Evolutionary conservation across 1,140 invertebrate species (phyloP), one percentile per base, ranked within the genome.

Genomic region (Archegozetes longisetosus): DNA sequence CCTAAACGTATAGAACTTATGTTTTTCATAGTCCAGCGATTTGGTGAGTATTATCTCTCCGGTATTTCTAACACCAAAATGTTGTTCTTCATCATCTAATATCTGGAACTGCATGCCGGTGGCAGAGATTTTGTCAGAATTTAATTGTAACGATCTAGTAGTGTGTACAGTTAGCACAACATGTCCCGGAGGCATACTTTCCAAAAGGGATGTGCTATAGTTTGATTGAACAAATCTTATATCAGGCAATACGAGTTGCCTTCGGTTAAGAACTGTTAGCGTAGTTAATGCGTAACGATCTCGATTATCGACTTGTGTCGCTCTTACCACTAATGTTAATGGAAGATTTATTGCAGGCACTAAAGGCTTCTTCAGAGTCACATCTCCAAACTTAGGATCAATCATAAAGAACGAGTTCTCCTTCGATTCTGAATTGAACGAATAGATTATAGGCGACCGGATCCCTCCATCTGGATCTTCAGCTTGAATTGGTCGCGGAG

Each of bases 211-310:
- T 52, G 82, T 79, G 22, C 78, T 71, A 71, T 85, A 90, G 56
- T 80, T 78, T 50, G 79, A 77, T 62, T 84, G 80, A n/a, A 84
- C 72, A 71, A 91, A 93, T 60, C 75, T 74, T 3, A 79, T 64
- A 73, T 77, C 53, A 74, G 61, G 73, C 65, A 58, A 77, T 67
- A 66, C 70, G 72, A 74, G 70, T 66, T 58, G 67, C 13, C 58
- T 29, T 65, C 76, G 71, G 17, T 76, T 77, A 26, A 88, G 74
- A 1, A 69, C 46, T 54, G 84, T 80, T 32, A 91, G 73, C 0
- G 88, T 90, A 3, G 86, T 82, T 58, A 90, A 71, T 2, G 87
- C 84, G 69, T 88, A 91, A 48, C 88, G 78, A 73, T 92, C 89
- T 0, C 80, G 74, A 75, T 93, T 92, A 70, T 94, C 86, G 52